Conservation (phyloP, 1,140 invertebrate genomes). For the Bombus waltoni region DNA sequence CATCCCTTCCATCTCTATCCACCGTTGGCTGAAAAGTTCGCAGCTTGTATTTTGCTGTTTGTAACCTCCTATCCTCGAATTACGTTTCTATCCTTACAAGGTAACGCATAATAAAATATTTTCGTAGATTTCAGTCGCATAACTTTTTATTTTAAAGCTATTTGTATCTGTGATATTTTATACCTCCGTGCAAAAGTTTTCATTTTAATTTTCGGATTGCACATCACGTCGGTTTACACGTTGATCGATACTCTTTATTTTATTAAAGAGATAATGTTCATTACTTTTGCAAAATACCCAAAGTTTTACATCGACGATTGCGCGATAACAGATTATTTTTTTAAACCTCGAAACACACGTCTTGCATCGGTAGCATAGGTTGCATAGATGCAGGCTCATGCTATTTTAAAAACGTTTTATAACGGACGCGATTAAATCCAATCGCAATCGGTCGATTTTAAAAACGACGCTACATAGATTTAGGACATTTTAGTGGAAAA, state of each 20-base stretch:
- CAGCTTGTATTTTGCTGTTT: neutral
- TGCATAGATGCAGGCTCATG: too few species aligned
- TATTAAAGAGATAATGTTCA: neutral
- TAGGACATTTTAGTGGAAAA: neutral
- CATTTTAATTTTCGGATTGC: neutral
- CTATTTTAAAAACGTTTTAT: neutral
- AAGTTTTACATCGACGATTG: neutral
- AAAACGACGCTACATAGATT: too few species aligned
- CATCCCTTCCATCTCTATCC: constrained; percentile 60
- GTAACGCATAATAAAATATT: constrained; percentile 29
- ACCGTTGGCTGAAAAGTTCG: constrained; percentile 38
- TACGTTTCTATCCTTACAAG: neutral
- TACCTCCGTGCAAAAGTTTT: too few species aligned
- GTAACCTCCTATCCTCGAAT: constrained; percentile 10
- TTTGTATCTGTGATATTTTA: neutral
- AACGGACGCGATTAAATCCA: neutral
- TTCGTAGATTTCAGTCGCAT: neutral
- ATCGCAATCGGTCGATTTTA: neutral
- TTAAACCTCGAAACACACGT: neutral
- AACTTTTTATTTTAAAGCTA: neutral
- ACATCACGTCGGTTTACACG: neutral
- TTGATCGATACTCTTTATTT: neutral
- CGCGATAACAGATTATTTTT: neutral
- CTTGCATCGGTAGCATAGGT: neutral
- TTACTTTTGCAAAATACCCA: neutral